phyloP scores from a whole-genome alignment of 2,888 invertebrate species.

The Drosophila leonis region DNA sequence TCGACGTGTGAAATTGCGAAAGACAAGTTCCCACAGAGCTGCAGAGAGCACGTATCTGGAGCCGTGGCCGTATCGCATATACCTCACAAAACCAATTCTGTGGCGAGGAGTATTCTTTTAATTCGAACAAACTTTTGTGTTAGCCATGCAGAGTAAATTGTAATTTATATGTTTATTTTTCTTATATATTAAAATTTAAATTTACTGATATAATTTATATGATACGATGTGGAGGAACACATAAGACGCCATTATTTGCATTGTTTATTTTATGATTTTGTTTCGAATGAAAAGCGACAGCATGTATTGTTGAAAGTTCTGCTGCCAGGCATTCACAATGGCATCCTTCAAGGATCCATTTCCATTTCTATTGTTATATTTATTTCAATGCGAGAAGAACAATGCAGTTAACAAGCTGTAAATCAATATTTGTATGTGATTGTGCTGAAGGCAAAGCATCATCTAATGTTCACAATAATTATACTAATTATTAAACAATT shows the following conservation, averaged over 20 bases:
- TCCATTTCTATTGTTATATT: slow-evolving; percentile 12
- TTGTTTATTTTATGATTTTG: slow-evolving; percentile 25
- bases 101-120: not conserved
- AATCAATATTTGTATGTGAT: slow-evolving; percentile 23
- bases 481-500: not conserved
- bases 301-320: slow-evolving; percentile 22
- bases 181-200: not conserved
- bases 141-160: not conserved
- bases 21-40: slow-evolving; percentile 32
- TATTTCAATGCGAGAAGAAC: slow-evolving; percentile 15
- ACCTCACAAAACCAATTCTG: not conserved
- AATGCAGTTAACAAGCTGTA: slow-evolving; percentile 28
- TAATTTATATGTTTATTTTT: not conserved
- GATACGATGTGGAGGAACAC: not conserved
- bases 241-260: not conserved
- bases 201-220: slow-evolving; percentile 3
- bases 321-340: slow-evolving; percentile 20
- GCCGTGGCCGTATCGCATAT: not conserved
- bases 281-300: not conserved
- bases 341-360: slow-evolving; percentile 5
- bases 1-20: slow-evolving; percentile 71
- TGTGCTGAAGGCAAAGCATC: not conserved
- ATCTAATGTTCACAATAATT: not conserved
- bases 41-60: slow-evolving; percentile 4
- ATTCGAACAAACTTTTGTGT: not conserved